Base-by-base conservation (phyloP, 2,113 vertebrate species). In the Nothoprocta pentlandii region DNA sequence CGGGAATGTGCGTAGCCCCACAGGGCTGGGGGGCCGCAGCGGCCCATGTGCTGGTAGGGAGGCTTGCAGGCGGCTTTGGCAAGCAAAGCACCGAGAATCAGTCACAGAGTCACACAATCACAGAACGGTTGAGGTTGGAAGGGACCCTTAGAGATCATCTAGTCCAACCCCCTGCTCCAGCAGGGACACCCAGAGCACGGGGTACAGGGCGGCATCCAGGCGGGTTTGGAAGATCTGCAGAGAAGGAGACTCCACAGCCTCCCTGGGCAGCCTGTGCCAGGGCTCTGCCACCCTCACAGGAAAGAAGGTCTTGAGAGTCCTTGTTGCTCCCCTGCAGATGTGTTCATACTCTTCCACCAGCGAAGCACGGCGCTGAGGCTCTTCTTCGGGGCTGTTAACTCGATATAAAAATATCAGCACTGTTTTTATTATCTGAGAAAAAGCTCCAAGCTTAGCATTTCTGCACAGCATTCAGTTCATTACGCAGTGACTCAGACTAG, bases 401-500 rank as follows among this genome's bases (percentile, higher is more conserved):
- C 90, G 71, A 89, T 95, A 92, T 96, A 96, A 96, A 97, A 92
- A 94, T 94, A 97, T 95, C 93, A 95, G 78, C 94, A 94, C 87
- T 97, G 94, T 96, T 97, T 97, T 97, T 80, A 96, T 95, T 96
- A 95, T 96, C 91, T 94, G 66, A 89, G 92, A 92, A 93, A 96
- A 92, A 76, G 49, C 77, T 85, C 67, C 22, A 77, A 89, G 90
- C 62, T 89, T 89, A 92, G 91, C 63, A 91, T 96, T 91, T 94
- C 92, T 3, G 42, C 96, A 89, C 91, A 94, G 76, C 47, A 77
- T 80, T 95, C 28, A 54, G 82, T 96, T 96, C 93, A 95, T 96
- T 97, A 97, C 95, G 94, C 94, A 95, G 62, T 97, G 97, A 97
- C 90, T 97, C 97, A 97, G 89, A 89, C 42, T 85, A 84, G 94